Base-by-base conservation (phyloP, 35 echinoderm and acorn worm genomes). In the Diadema setosum region DNA sequence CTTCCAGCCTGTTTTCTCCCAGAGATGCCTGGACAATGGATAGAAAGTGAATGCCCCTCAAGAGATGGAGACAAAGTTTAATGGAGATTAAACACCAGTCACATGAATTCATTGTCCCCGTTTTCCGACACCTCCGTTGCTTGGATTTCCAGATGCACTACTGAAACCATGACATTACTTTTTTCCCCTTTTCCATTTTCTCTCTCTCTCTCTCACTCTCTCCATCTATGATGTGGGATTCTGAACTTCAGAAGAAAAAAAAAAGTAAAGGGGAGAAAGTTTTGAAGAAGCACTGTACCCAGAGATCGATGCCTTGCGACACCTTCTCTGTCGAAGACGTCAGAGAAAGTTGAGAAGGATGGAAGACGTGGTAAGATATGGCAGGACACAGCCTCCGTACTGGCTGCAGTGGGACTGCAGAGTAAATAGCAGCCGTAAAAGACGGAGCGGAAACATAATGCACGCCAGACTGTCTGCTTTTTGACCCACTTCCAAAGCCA, bases 391-490 rank as follows among this genome's bases (percentile, higher is more conserved):
- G 63, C 63, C 37, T 67, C 30, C 27, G 63, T 33, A 67, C 37
- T 26, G 63, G 63, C 63, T 67, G 63, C 27, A 67, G 37, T 67
- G 26, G 63, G 63, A 67, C 37, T 67, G 37, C 27, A 67, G 24
- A 67, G 26, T 67, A 67, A 67, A 67, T 67, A 67, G 37, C 27
- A 34, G 63, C 37, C 63, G 63, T 26, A 34, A 34, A 67, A 67
- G 63, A 67, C 37, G 63, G 63, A 67, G 63, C 63, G 24, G 63
- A 67, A 67, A 67, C 63, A 67, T 33, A 67, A 67, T 67, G 37
- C 63, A 67, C 30, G 63, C 63, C 63, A 67, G 63, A 67, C 63
- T 67, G 63, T 67, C 63, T 67, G 63, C 63, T 67, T 67, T 67
- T 67, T 67, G 63, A 67, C 63, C 63, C 63, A 67, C 63, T 67